A percentile compares a stretch with the other conserved stretches of the same genome.
These are phyloP conservation scores for Protobothrops flavoviridis DNA, from an alignment of 2,113 vertebrate genomes.

Conservation along the genomic window DNA sequence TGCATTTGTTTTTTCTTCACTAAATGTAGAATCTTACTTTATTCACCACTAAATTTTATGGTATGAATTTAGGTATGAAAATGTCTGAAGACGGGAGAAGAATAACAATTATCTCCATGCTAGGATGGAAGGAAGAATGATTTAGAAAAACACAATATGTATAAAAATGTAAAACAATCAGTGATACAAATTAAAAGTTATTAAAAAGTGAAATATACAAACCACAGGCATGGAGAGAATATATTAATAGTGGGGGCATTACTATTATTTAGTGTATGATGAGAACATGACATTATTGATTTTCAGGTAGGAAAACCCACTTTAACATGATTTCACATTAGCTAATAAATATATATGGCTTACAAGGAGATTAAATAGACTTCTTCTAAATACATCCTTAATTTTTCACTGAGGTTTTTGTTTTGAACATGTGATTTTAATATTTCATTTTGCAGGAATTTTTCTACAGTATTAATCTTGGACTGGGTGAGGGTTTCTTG, in stretches of 20 bases:
- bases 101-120: background rate
- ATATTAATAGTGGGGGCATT: no score
- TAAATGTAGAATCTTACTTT: no score
- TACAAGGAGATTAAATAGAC: background rate
- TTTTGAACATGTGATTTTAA: background rate
- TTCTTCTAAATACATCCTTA: background rate
- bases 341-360: background rate
- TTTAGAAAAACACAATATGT: background rate
- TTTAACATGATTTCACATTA: background rate
- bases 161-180: no score
- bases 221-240: no score
- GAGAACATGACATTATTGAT: background rate
- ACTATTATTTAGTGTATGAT: no score
- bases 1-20: no score
- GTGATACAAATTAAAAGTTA: no score
- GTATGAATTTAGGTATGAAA: background rate
- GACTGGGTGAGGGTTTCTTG: no score
- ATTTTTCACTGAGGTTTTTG: background rate
- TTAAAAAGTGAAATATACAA: no score
- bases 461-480: no score
- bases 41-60: no score
- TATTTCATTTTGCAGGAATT: background rate
- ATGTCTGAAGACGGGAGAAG: background rate
- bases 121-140: background rate
- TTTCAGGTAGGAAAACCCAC: background rate